Conservation (phyloP, 2,113 vertebrate species). For the Hoplias malabaricus region DNA sequence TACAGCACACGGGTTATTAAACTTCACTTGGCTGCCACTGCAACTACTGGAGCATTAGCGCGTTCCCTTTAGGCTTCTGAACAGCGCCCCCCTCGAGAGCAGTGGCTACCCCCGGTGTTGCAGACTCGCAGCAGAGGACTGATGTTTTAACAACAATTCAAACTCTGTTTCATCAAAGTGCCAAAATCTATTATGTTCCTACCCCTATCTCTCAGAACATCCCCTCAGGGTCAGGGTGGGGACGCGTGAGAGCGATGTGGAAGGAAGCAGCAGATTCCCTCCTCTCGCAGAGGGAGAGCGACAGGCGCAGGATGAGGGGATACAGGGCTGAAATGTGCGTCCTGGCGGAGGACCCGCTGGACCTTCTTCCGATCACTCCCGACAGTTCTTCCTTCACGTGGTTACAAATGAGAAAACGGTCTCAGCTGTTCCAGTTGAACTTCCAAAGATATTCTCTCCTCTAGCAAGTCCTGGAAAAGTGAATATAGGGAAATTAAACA, state of each 20-base stretch:
- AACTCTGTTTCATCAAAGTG: conserved; percentile 50
- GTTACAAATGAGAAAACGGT: conserved; percentile 98
- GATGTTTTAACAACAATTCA: conserved; percentile 28
- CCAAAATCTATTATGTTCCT: conserved; percentile 44
- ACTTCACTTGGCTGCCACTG: conserved; percentile 3
- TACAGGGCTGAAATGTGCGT: conserved; percentile 72
- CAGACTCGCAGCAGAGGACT: conserved; percentile 13
- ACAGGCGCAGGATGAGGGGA: conserved; percentile 72
- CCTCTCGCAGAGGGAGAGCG: conserved; percentile 68
- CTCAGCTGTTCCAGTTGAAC: conserved; percentile 99
- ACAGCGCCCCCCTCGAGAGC: background rate
- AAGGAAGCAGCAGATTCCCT: conserved; percentile 36
- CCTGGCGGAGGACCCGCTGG: conserved; percentile 76
- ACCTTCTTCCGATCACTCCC: conserved; percentile 60
- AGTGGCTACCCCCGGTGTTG: background rate
- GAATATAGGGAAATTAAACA: background rate
- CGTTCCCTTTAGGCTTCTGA: background rate
- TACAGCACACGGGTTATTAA: conserved; percentile 30
- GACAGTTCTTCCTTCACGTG: conserved; percentile 65
- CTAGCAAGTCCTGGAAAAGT: conserved; percentile 87
- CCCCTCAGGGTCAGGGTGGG: conserved; percentile 5
- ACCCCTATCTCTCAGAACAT: conserved; percentile 18
- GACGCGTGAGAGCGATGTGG: conserved; percentile 25
- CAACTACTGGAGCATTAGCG: conserved; percentile 12
- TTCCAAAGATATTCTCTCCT: conserved; percentile 98